Evolutionary conservation across 2,797 vertebrate genomes (phyloP).

Genomic region (Leuciscus waleckii): DNA sequence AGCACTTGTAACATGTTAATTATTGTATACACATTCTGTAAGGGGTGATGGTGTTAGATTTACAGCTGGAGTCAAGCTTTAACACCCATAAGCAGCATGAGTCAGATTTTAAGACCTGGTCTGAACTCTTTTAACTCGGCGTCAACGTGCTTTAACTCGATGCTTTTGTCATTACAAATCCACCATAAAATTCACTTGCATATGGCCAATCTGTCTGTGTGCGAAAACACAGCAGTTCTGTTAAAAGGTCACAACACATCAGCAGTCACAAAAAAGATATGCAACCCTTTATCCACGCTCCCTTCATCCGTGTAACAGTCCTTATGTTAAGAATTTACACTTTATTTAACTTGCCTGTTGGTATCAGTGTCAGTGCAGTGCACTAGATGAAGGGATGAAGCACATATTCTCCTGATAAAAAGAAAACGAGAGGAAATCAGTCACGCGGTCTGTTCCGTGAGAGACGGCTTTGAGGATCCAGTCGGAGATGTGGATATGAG

Average conservation of each 20-base stretch:
- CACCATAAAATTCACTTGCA: conserved; percentile 67
- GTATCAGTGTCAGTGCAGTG: conserved; percentile 75
- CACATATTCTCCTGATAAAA: conserved; percentile 67
- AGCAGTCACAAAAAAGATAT: conserved; percentile 70
- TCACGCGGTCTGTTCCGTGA: conserved; percentile 66
- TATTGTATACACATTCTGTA: background rate
- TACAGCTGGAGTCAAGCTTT: conserved; percentile 14
- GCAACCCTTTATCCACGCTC: conserved; percentile 69
- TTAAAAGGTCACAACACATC: conserved; percentile 73
- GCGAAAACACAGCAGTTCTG: conserved; percentile 63
- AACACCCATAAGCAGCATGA: conserved; percentile 12
- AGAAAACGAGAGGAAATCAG: conserved; percentile 64
- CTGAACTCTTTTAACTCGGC: conserved; percentile 14
- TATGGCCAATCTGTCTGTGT: conserved; percentile 62
- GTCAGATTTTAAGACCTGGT: conserved; percentile 23
- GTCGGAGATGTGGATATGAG: conserved; percentile 76
- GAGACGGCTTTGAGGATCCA: conserved; percentile 58
- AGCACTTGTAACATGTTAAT: background rate
- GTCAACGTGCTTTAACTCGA: conserved; percentile 35
- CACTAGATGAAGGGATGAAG: conserved; percentile 63
- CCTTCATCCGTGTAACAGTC: conserved; percentile 73
- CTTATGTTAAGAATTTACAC: conserved; percentile 83
- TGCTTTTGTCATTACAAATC: conserved; percentile 67
- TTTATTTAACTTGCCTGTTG: conserved; percentile 82
- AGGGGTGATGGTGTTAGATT: background rate